Evolutionary conservation across 2,113 vertebrate genomes (phyloP).

Genomic region (Procavia capensis): DNA sequence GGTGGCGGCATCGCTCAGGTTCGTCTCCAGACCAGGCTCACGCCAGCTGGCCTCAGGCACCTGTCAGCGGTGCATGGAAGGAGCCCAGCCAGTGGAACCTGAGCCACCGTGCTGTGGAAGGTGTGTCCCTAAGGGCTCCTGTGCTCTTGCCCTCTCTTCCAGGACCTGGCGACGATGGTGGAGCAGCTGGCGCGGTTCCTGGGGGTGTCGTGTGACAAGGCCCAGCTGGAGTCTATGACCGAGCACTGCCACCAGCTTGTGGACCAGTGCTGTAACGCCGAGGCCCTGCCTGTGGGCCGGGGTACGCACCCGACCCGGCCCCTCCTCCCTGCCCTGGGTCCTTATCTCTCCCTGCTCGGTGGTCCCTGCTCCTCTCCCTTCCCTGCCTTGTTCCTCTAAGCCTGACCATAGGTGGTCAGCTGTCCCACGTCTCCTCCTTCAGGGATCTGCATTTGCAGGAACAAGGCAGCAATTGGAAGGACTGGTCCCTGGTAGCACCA

Average conservation of each 20-base stretch:
- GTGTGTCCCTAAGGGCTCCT: fast-evolving
- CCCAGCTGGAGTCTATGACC: constrained; percentile 94
- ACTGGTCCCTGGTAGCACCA: no score
- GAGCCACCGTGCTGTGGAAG: fast-evolving
- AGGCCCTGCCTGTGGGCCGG: constrained; percentile 95
- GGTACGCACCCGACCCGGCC: constrained; percentile 84
- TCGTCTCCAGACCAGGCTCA: background rate
- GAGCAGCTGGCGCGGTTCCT: constrained; percentile 95
- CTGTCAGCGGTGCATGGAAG: fast-evolving
- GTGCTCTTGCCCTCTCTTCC: constrained; percentile 55
- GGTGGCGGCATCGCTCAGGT: background rate
- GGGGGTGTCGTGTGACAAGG: constrained; percentile 96
- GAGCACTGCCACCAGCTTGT: constrained; percentile 98
- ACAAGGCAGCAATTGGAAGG: no score
- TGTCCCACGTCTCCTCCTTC: fast-evolving
- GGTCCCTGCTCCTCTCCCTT: fast-evolving
- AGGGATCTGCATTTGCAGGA: background rate
- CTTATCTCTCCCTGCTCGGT: no score
- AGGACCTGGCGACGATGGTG: constrained; percentile 95
- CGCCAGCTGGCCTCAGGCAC: fast-evolving
- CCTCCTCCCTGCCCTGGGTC: fast-evolving
- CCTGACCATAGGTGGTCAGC: background rate
- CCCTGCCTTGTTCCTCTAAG: fast-evolving
- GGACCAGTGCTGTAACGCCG: constrained; percentile 96
- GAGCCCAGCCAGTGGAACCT: background rate